Conservation (phyloP, 2,797 vertebrate genomes). For the Channa striata region DNA sequence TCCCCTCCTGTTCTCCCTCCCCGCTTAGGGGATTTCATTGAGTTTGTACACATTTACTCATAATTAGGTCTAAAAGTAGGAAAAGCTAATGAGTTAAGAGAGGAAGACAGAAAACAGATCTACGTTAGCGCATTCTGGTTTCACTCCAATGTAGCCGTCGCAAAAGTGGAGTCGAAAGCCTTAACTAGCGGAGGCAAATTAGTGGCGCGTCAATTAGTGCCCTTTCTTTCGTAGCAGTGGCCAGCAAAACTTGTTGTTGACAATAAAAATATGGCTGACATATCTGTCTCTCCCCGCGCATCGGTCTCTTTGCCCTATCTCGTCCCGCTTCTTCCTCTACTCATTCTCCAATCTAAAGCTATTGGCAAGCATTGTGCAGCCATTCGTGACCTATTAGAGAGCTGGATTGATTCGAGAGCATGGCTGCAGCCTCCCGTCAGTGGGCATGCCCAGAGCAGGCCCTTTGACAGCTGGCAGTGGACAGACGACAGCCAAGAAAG, state of each 20-base stretch:
- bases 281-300: constrained; percentile 26
- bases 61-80: constrained; percentile 75
- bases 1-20: constrained; percentile 52
- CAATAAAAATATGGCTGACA: constrained; percentile 46
- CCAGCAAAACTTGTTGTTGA: constrained; percentile 46
- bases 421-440: constrained; percentile 82
- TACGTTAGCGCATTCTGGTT: constrained; percentile 45
- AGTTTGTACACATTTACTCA: constrained; percentile 74
- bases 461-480: constrained; percentile 82
- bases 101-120: constrained; percentile 27
- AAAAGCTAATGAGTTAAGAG: constrained; percentile 63
- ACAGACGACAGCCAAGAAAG: constrained; percentile 76
- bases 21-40: constrained; percentile 70
- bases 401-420: constrained; percentile 84
- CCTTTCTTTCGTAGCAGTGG: constrained; percentile 36
- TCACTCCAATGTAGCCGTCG: constrained; percentile 45
- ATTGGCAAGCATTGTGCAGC: constrained; percentile 80
- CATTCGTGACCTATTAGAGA: constrained; percentile 87
- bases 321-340: constrained; percentile 33
- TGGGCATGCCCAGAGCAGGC: constrained; percentile 76
- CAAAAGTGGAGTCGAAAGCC: constrained; percentile 33
- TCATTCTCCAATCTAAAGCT: constrained; percentile 72
- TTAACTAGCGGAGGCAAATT: constrained; percentile 63
- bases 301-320: constrained; percentile 37
- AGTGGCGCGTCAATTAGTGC: constrained; percentile 71